Evolutionary conservation across 2,888 invertebrate genomes (phyloP).

Genomic region (Sinhomidia bicolor): DNA sequence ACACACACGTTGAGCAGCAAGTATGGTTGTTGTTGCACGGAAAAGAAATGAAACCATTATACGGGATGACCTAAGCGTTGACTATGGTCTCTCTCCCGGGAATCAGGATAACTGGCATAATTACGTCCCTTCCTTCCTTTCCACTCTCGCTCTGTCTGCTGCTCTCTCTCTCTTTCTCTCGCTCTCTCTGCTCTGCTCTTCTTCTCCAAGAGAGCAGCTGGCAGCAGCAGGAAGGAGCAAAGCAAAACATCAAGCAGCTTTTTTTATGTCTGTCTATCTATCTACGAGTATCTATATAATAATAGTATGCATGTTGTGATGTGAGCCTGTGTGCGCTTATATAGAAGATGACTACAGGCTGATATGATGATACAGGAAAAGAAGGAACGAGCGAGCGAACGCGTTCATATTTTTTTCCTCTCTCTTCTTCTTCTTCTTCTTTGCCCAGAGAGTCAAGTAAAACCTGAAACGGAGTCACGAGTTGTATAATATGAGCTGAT

Average conservation of each 20-base stretch:
- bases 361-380: conserved; percentile 50
- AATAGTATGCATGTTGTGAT: conserved; percentile 16
- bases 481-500: conserved; percentile 69
- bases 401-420: conserved; percentile 53
- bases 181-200: background rate
- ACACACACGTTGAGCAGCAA: conserved; percentile 29
- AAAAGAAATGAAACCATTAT: conserved; percentile 70
- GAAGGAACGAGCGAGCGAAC: conserved; percentile 20
- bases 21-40: conserved; percentile 47
- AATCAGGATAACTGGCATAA: conserved; percentile 73
- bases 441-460: conserved; percentile 56
- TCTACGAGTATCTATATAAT: background rate
- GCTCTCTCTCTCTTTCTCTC: conserved; percentile 26
- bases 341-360: conserved; percentile 11
- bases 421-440: no score
- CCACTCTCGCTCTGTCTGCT: conserved; percentile 42
- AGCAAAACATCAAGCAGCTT: conserved; percentile 43
- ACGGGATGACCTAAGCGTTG: conserved; percentile 74
- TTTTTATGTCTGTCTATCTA: background rate
- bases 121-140: conserved; percentile 72
- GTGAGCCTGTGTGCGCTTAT: background rate
- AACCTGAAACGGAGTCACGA: conserved; percentile 65
- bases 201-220: conserved; percentile 67
- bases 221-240: conserved; percentile 54
- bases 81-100: conserved; percentile 73